Base-by-base conservation (phyloP, 2,888 invertebrate species). In the Cacoxenus indagator region DNA sequence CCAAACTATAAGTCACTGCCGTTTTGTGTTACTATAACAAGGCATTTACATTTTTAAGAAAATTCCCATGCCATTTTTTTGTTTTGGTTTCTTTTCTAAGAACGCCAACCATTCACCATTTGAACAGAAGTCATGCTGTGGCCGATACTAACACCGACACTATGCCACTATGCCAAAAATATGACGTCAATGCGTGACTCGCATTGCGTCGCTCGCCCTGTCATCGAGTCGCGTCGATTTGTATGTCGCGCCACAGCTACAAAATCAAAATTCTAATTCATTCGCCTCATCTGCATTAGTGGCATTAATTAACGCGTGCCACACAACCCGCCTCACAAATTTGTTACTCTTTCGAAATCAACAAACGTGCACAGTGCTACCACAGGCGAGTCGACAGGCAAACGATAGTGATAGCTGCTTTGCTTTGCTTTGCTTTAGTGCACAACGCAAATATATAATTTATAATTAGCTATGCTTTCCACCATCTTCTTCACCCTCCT, bases 101-200 rank as follows among this genome's bases (percentile, higher is more conserved):
- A 31, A 8, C 31, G 37, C 37, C 31, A 31, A 37, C 37, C 8
- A 37, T 37, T 37, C 5, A 37, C 14, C 9, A 8, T 37, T 37
- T 37, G 37, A 8, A 37, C 37, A 37, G 37, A 8, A 37, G 37
- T 37, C 37, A 37, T 4, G n/a, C n/a, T n/a, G n/a, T n/a, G n/a
- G n/a, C n/a, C n/a, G n/a, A n/a, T n/a, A n/a, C n/a, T n/a, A n/a
- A n/a, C n/a, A n/a, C n/a, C n/a, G n/a, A n/a, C n/a, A n/a, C n/a
- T n/a, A n/a, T n/a, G n/a, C n/a, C n/a, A n/a, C n/a, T n/a, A n/a
- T n/a, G n/a, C n/a, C n/a, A n/a, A n/a, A 29, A 24, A 4, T 6
- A 17, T 59, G 59, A 59, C 59, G 59, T 59, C 59, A 59, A 59
- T 59, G 19, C 19, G 37, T 37, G 37, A 37, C 37, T 37, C 31